Evolutionary conservation across 2,113 vertebrate genomes (phyloP).

Genomic region (Cottus gobio): DNA sequence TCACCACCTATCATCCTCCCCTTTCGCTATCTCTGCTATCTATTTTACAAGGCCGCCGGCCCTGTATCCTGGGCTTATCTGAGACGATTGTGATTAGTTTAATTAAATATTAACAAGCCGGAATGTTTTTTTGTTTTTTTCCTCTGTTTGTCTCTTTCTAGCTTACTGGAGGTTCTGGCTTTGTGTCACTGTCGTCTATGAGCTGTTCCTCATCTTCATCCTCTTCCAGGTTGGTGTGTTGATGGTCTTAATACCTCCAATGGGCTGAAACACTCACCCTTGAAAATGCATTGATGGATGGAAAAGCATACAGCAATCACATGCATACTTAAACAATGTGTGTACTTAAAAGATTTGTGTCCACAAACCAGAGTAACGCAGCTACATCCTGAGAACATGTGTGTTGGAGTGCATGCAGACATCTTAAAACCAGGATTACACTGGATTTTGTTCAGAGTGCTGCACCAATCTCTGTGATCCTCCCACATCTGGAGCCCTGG

Average conservation of each 20-base stretch:
- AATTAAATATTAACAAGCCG: conserved; percentile 75
- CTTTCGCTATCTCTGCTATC: not conserved
- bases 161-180: conserved; percentile 99
- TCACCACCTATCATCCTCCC: not conserved
- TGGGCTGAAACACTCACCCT: not conserved
- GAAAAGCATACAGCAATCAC: not conserved
- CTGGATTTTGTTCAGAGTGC: conserved; percentile 1
- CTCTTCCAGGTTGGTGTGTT: conserved; percentile 92
- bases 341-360: too few relatives aligned
- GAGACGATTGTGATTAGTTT: not conserved
- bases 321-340: too few relatives aligned
- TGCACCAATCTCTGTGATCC: not conserved
- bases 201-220: conserved; percentile 99
- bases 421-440: conserved; percentile 3
- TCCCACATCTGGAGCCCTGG: conserved; percentile 12
- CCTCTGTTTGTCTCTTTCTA: conserved; percentile 64
- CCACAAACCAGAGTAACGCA: not conserved
- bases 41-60: not conserved
- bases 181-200: conserved; percentile 96
- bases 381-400: not conserved
- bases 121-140: not conserved
- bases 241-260: not conserved
- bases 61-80: not conserved
- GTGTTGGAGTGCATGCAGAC: not conserved
- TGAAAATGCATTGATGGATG: not conserved